Evolutionary conservation across 2,113 vertebrate genomes (phyloP).

Genomic region (Anseranas semipalmata): DNA sequence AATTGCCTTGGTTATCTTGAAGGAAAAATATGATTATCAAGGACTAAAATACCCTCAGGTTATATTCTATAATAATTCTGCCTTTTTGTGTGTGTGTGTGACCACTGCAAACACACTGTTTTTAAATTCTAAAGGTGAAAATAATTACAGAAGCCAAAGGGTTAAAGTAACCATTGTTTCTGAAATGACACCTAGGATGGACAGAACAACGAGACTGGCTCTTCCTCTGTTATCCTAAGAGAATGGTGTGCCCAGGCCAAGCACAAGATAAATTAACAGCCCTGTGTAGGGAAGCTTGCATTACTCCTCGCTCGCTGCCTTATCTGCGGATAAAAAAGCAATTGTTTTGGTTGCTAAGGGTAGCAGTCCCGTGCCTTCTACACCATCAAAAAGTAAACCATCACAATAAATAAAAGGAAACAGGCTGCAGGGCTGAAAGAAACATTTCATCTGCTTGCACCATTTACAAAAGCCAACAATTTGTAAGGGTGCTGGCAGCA

Average conservation of each 20-base stretch:
- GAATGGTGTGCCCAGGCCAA: not conserved
- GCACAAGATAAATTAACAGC: not conserved
- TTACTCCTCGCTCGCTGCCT: not conserved
- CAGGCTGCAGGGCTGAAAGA: not conserved
- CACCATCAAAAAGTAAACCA: slow-evolving; percentile 21
- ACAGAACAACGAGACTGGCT: not conserved
- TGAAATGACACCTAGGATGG: not conserved
- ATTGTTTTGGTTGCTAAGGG: not conserved
- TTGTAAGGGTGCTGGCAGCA: not conserved
- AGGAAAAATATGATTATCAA: not conserved
- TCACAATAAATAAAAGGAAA: slow-evolving; percentile 14
- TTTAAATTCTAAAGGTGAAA: not conserved
- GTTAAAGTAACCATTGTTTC: not conserved
- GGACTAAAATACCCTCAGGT: not conserved
- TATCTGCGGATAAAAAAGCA: not conserved
- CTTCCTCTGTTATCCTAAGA: not conserved
- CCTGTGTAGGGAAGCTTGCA: not conserved
- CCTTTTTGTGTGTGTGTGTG: not conserved
- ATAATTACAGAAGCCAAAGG: not conserved
- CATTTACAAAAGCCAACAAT: slow-evolving; percentile 35
- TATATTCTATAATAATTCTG: not conserved
- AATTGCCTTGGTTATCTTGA: not conserved
- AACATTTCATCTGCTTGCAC: not conserved
- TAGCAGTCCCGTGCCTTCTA: not conserved
- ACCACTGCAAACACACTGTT: not conserved